Evolutionary conservation across 2,113 vertebrate species (phyloP).

Genomic region (Rhinoderma darwinii): DNA sequence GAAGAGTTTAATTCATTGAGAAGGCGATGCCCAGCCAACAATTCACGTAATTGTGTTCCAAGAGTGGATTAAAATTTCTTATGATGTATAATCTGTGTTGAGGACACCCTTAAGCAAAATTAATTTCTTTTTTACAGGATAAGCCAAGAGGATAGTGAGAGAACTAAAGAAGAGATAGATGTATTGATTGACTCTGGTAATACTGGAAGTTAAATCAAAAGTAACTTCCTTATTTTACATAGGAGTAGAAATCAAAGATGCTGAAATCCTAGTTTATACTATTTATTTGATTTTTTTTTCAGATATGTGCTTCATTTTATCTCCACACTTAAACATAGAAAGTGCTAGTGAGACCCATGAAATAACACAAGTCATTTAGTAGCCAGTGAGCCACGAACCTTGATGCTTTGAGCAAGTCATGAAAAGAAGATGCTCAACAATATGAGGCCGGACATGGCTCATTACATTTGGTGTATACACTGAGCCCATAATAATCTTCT

Average conservation of each 20-base stretch:
- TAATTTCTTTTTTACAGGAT: slow-evolving; percentile 43
- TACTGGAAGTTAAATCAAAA: background rate
- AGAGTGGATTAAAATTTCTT: slow-evolving; percentile 48
- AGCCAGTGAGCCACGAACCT: background rate
- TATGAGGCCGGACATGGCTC: background rate
- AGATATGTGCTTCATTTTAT: background rate
- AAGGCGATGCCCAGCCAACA: slow-evolving; percentile 26
- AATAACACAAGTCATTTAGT: background rate
- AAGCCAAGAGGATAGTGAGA: background rate
- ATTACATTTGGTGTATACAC: background rate
- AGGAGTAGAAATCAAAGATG: background rate
- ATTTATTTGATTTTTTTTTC: background rate
- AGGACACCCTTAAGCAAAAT: slow-evolving; percentile 31
- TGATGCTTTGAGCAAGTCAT: background rate
- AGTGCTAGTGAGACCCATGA: background rate
- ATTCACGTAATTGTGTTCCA: slow-evolving; percentile 23
- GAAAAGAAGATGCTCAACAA: background rate
- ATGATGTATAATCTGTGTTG: slow-evolving; percentile 50
- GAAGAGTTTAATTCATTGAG: slow-evolving; percentile 50
- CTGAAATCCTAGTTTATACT: background rate
- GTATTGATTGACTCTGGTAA: background rate
- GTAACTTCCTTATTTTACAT: background rate
- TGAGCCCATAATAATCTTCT: background rate
- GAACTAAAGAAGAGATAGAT: background rate
- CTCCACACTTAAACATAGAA: background rate